Evolutionary conservation across 2,888 invertebrate genomes (phyloP).

Genomic region (Eristalis intricaria): DNA sequence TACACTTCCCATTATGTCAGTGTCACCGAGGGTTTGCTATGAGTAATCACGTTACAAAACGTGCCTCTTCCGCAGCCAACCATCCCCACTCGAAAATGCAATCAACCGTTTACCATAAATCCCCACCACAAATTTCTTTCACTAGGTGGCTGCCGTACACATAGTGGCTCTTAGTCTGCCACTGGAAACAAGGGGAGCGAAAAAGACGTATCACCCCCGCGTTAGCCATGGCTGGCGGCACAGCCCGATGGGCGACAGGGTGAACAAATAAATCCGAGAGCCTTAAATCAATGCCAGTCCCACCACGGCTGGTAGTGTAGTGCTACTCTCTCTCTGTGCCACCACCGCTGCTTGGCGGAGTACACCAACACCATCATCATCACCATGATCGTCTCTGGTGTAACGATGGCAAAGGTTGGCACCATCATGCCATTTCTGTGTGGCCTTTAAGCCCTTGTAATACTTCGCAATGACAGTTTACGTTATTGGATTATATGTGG

Average conservation of each 20-base stretch:
- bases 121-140: slow-evolving; percentile 61
- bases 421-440: slow-evolving; percentile 15
- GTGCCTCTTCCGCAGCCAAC: slow-evolving; percentile 9
- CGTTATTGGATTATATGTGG: slow-evolving; percentile 69
- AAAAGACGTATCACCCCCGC: slow-evolving; percentile 46
- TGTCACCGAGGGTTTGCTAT: slow-evolving; percentile 55
- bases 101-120: slow-evolving; percentile 68
- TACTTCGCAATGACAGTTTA: slow-evolving; percentile 68
- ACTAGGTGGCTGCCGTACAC: not conserved
- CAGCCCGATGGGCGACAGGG: no score
- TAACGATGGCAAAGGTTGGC: slow-evolving; percentile 19
- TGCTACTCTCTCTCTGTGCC: not conserved
- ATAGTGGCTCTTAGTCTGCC: slow-evolving; percentile 11
- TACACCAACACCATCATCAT: not conserved
- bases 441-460: slow-evolving; percentile 63
- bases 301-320: not conserved
- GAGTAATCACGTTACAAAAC: slow-evolving; percentile 56
- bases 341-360: not conserved
- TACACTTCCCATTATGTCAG: slow-evolving; percentile 43
- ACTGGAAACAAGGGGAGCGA: not conserved
- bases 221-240: slow-evolving; percentile 34
- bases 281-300: slow-evolving; percentile 55
- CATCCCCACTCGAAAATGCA: slow-evolving; percentile 34
- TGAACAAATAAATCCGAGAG: slow-evolving; percentile 63
- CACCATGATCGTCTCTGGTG: not conserved